phyloP scores from a whole-genome alignment of 2,888 invertebrate species.

The Nymphalis polychloros region DNA sequence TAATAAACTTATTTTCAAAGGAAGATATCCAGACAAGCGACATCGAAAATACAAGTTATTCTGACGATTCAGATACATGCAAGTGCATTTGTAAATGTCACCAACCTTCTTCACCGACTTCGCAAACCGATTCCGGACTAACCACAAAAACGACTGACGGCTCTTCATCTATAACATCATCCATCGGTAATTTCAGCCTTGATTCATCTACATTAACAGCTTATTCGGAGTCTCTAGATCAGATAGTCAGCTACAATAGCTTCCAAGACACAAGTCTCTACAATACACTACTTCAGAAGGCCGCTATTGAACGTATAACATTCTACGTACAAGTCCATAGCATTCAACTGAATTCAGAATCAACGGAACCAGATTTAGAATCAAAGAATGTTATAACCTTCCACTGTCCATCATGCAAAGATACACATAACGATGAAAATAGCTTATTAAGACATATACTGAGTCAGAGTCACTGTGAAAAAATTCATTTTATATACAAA shows the following conservation, averaged over 20 bases:
- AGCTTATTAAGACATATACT: conserved; percentile 64
- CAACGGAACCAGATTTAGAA: conserved; percentile 48
- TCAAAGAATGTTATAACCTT: conserved; percentile 57
- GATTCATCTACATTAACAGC: conserved; percentile 68
- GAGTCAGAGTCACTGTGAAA: conserved; percentile 66
- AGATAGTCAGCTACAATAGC: conserved; percentile 68
- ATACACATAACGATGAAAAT: conserved; percentile 60
- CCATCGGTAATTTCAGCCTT: conserved; percentile 70
- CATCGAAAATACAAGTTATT: conserved; percentile 33
- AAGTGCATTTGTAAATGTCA: conserved; percentile 62
- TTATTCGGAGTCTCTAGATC: conserved; percentile 71
- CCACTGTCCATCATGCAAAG: conserved; percentile 63
- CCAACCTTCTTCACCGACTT: conserved; percentile 42
- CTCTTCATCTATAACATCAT: conserved; percentile 64
- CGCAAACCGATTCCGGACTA: conserved; percentile 58
- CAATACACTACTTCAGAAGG: conserved; percentile 60
- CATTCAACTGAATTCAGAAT: conserved; percentile 62
- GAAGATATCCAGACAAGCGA: conserved; percentile 33
- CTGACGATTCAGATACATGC: conserved; percentile 40
- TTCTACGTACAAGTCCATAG: conserved; percentile 76
- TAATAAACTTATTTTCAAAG: conserved; percentile 59
- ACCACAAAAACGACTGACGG: conserved; percentile 55
- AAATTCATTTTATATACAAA: conserved; percentile 73
- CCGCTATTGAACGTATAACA: conserved; percentile 70
- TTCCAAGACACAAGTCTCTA: conserved; percentile 66